phyloP scores from a whole-genome alignment of 2,113 vertebrate species.

The Xiphias gladius region DNA sequence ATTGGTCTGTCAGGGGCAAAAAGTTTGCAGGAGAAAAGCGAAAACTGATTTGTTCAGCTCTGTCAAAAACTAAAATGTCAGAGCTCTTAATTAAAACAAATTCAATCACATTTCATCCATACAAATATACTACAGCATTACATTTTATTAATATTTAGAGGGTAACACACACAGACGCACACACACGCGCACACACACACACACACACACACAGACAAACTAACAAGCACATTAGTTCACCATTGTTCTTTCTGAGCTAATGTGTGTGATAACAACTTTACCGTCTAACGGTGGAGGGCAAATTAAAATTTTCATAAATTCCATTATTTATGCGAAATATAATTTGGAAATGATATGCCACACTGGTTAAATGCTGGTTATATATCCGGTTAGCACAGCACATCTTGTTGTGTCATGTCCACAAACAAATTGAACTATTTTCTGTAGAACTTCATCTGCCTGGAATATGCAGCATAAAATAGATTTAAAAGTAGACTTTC shows the following conservation, averaged over 20 bases:
- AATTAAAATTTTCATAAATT: constrained; percentile 41
- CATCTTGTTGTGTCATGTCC: not conserved
- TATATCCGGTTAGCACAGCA: not conserved
- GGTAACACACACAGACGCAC: not conserved
- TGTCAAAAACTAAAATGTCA: constrained; percentile 58
- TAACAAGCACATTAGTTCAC: not conserved
- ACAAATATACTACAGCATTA: constrained; percentile 14
- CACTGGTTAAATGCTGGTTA: not conserved
- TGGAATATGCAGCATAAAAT: not conserved
- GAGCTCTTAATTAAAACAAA: constrained; percentile 59
- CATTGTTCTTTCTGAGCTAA: constrained; percentile 24
- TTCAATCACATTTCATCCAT: not conserved
- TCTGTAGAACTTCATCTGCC: not conserved
- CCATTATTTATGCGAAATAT: constrained; percentile 33
- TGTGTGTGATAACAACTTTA: not conserved
- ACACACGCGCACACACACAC: not conserved
- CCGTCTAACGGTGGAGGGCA: not conserved
- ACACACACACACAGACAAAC: not conserved
- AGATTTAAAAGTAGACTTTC: not conserved
- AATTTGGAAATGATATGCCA: constrained; percentile 12
- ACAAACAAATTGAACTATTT: not conserved
- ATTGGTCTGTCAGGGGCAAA: constrained; percentile 36
- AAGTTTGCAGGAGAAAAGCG: constrained; percentile 32
- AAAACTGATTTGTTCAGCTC: constrained; percentile 33
- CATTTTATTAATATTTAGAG: not conserved